Evolutionary conservation across 2,888 invertebrate species (phyloP), one percentile per base, ranked within the genome.

Genomic region (Monochamus alternatus): DNA sequence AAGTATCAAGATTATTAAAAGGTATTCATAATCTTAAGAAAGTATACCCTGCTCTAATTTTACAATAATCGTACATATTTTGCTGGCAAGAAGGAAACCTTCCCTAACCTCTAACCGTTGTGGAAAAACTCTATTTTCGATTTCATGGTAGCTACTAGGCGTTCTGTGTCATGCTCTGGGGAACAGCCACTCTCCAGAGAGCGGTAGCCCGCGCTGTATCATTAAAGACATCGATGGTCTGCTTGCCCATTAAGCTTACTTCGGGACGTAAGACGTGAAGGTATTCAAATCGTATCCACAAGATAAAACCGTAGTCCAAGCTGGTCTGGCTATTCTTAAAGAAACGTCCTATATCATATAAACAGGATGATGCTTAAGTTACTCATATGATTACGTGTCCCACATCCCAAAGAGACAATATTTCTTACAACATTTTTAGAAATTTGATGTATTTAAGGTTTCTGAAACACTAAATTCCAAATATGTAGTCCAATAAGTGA

Each of bases 201-300:
- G 82, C 79, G 82, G 83, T 82, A 82, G 82, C 81, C 75, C 77
- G 79, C 79, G 81, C 80, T 79, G 77, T 83, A 80, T 83, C 81
- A 83, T 83, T 83, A 83, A 75, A 69, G 63, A 69, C 74, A 51
- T 65, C 64, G 64, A 65, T 47, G 44, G 64, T 44, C 64, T 47
- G 30, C 73, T 69, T 65, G 59, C 51, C 62, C 67, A 71, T 67
- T 67, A 51, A 68, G 63, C 32, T 7, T 47, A 55, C 72, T 77
- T 64, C 64, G 72, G 65, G 74, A 74, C 77, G 72, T 74, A 72
- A 62, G 74, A 77, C 77, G 77, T 77, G 77, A 68, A 65, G 77
- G 71, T 77, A 77, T 77, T 76, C 74, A 47, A 65, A 65, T 65
- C 31, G 9, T 30, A 30, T 12, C 22, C 12, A 44, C 14, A 65